Evolutionary conservation across 2,888 invertebrate genomes (phyloP).

Genomic region (Holacanthella duospinosa): DNA sequence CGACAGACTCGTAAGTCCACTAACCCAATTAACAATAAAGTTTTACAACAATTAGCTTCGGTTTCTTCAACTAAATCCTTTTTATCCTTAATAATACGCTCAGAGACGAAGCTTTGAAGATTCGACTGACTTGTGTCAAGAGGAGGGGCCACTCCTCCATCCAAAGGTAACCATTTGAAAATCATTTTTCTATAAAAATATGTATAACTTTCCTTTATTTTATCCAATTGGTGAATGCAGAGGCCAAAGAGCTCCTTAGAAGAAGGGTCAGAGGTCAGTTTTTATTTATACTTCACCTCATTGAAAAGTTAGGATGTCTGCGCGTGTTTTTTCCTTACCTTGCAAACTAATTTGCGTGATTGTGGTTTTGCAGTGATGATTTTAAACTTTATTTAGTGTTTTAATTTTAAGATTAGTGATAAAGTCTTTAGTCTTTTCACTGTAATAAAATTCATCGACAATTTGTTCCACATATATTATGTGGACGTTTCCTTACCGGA

Average conservation of each 20-base stretch:
- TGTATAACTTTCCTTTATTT: no score
- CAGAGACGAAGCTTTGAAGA: conserved; percentile 17
- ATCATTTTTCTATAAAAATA: no score
- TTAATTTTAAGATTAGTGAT: no score
- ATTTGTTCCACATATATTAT: background rate
- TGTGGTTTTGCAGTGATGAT: no score
- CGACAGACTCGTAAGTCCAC: background rate
- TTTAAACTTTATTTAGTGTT: no score
- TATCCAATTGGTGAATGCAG: no score
- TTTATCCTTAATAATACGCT: background rate
- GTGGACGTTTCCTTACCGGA: background rate
- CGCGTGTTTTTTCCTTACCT: background rate
- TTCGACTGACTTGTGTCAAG: conserved; percentile 9
- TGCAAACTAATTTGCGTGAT: no score
- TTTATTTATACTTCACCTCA: background rate
- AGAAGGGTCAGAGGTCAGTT: background rate
- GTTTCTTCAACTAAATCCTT: background rate
- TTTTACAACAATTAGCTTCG: background rate
- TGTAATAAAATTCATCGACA: background rate
- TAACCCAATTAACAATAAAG: conserved; percentile 12
- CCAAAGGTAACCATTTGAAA: background rate
- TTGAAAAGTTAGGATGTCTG: background rate
- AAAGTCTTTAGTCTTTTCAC: background rate
- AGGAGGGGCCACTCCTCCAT: conserved; percentile 14
- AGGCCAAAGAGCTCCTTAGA: background rate